Evolutionary conservation across 1,140 invertebrate genomes (phyloP), one percentile per base, ranked within the genome.

Genomic region (Psix sp.): DNA sequence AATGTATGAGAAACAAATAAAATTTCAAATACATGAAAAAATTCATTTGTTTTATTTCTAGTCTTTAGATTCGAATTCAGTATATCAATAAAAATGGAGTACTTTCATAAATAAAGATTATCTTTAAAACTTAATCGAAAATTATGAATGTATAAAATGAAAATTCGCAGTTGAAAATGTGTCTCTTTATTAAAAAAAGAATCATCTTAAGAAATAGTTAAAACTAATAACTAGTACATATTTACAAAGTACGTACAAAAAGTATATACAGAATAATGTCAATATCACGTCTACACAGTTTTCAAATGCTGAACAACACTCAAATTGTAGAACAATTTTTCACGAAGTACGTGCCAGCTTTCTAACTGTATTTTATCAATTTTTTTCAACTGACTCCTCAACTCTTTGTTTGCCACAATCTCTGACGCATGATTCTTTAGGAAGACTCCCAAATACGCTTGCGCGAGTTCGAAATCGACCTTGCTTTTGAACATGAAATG

Each of bases 401-500:
- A 82, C 9, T 89, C 84, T 11, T 87, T 75, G 10, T 90, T 89
- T 40, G 89, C 82, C 0, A 90, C 87, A 26, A 96, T 88, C 9
- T 84, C 79, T 36, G 90, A 89, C 1, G 92, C 91, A 81, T 98
- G 95, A 18, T 92, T 90, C 86, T 98, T 97, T 7, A 99, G 82
- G 88, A 98, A 98, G 11, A 98, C 87, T 42, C 91, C 92, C n/a
- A 99, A 88, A 88, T 97, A 98, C 0, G 96, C 92, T 83, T 98
- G 94, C 0, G 92, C 91, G n/a, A 98, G 84, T 88, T 99, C 97
- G 88, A 96, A 98, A 86, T 98, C 91, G 68, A 84, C 91, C 76
- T 94, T 95, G 1, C 89, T 93, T 57, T 90, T 86, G 1, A 98
- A 88, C 86, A 94, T 91, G 49, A 84, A 86, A 31, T 90, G 85